Conservation (phyloP, 92 coral and sea anemone species). For the Parazoanthus atlanticus region DNA sequence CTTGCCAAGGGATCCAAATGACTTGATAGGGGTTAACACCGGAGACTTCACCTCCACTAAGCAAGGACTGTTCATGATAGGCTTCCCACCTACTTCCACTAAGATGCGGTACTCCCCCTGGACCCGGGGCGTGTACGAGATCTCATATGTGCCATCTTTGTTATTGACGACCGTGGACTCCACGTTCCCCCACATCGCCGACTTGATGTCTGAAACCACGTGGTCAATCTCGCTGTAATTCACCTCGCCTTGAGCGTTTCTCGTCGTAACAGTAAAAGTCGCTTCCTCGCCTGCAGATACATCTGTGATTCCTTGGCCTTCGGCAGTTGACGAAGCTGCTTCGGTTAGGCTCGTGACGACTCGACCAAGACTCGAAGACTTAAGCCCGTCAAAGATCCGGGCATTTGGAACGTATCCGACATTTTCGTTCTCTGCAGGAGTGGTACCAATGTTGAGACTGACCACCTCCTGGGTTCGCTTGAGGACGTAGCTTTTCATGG, state of each 20-base stretch:
- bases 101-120: constrained; percentile 75
- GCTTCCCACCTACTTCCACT: constrained; percentile 85
- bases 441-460: constrained; percentile 73
- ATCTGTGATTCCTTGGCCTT: constrained; percentile 74
- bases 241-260: constrained; percentile 87
- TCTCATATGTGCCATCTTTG: constrained; percentile 78
- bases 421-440: constrained; percentile 86
- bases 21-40: constrained; percentile 81
- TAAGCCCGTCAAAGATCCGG: constrained; percentile 60
- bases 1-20: constrained; percentile 84
- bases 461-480: constrained; percentile 69
- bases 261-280: constrained; percentile 71
- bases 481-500: constrained; percentile 75
- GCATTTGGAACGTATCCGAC: constrained; percentile 81
- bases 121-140: constrained; percentile 74
- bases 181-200: constrained; percentile 84
- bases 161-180: constrained; percentile 75
- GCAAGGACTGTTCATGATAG: constrained; percentile 76
- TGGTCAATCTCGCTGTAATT: constrained; percentile 90
- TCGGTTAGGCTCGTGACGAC: constrained; percentile 87
- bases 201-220: constrained; percentile 83
- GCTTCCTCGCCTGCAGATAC: constrained; percentile 90
- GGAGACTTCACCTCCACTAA: constrained; percentile 79
- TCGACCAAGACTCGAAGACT: constrained; percentile 65
- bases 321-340: constrained; percentile 73